Conservation (phyloP, 2,888 invertebrate species). For the Muschampia plurimacula region DNA sequence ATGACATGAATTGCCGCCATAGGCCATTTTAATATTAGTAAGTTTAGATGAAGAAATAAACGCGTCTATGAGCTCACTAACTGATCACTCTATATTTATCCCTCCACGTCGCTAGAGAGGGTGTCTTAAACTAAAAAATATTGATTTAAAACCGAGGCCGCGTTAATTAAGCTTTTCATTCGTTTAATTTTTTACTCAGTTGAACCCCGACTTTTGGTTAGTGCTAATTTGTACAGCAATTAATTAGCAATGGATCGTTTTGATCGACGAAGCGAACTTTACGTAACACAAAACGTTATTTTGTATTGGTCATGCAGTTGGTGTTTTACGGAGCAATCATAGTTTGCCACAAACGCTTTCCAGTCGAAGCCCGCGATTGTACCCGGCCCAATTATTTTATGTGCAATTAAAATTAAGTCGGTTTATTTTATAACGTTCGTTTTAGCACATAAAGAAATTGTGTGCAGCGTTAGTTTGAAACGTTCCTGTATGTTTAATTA, state of each 20-base stretch:
- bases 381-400: conserved; percentile 23
- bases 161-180: conserved; percentile 82
- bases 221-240: conserved; percentile 72
- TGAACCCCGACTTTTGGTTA: conserved; percentile 66
- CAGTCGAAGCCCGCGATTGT: conserved; percentile 15
- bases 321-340: conserved; percentile 1
- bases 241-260: conserved; percentile 78
- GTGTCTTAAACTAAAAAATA: conserved; percentile 82
- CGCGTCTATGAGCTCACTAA: conserved; percentile 15
- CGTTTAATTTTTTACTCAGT: conserved; percentile 77
- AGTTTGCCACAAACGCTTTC: conserved; percentile 14
- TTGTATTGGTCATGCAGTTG: conserved; percentile 39
- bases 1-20: too few species aligned
- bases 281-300: conserved; percentile 34
- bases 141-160: conserved; percentile 76
- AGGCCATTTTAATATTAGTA: too few species aligned
- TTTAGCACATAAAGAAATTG: conserved; percentile 27
- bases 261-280: conserved; percentile 60
- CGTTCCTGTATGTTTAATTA: conserved; percentile 5
- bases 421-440: conserved; percentile 22
- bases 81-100: conserved; percentile 44
- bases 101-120: conserved; percentile 59
- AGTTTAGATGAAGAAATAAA: too few species aligned
- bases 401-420: conserved; percentile 30
- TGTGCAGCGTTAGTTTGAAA: conserved; percentile 12